Evolutionary conservation across 2,113 vertebrate genomes (phyloP), one percentile per base, ranked within the genome.

Genomic region (Tylochromis polylepis): DNA sequence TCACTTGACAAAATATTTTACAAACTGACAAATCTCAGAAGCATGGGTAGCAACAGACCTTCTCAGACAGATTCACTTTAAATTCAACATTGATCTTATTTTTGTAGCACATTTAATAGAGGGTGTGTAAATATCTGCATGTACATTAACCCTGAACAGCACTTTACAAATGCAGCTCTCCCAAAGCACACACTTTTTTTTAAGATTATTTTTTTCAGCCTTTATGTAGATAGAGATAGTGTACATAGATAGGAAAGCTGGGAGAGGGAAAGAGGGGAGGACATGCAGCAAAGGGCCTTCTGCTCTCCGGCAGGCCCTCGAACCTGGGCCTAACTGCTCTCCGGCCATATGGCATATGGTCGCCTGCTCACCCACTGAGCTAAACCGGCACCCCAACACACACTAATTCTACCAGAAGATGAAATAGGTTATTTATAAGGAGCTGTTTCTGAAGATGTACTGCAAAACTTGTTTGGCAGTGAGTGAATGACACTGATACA

Each of bases 11-110:
- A 10, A 1, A 0, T 15, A 9, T 43, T 43, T 4, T 70, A 14
- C 65, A 70, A 0, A 70, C 65, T 4, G 65, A 43, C 65, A 43
- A 16, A 16, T 70, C n/a, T 43, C 12, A 43, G 11, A 67, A 0
- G 4, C 0, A 4, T 14, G 62, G 11, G 34, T 0, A 1, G 0
- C 36, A 67, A 1, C n/a, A 43, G 36, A 24, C n/a, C 36, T 31
- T 3, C 15, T 59, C 58, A 59, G 22, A 70, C 65, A 70, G n/a
- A 12, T 0, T 70, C 65, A 24, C n/a, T 70, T 43, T 24, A 6
- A 27, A 70, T 43, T 70, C 65, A 70, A 16, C 38, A 4, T 70
- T 36, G 3, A 70, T 70, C 24, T 70, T 70, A 16, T 27, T 70
- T 70, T 16, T 10, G 65, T 2, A 70, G 22, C 22, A 43, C 22